Conservation (phyloP, 1,140 invertebrate genomes). For the Drosophila novamexicana region DNA sequence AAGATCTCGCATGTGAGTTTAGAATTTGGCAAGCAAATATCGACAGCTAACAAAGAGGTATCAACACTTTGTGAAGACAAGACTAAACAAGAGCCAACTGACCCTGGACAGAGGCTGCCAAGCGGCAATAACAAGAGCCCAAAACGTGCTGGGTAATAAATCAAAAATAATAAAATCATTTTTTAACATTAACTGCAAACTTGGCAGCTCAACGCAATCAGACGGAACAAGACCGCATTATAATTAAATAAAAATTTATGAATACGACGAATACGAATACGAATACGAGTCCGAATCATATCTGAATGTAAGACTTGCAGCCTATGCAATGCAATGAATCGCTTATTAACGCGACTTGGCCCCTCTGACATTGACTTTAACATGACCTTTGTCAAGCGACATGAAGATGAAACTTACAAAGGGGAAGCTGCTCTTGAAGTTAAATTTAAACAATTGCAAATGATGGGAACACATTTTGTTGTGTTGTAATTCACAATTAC, state of each 20-base stretch:
- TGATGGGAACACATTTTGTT: conserved; percentile 30
- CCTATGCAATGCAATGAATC: conserved; percentile 27
- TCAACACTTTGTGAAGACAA: conserved; percentile 11
- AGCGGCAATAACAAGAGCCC: conserved; percentile 9
- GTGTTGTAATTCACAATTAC: conserved; percentile 26
- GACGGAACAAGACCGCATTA: conserved; percentile 31
- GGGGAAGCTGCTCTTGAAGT: not conserved
- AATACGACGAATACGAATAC: conserved; percentile 3
- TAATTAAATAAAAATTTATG: conserved; percentile 44
- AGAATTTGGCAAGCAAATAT: conserved; percentile 26
- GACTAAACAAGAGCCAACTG: conserved; percentile 6
- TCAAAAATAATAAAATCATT: conserved; percentile 25
- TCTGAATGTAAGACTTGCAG: conserved; percentile 7
- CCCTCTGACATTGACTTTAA: conserved; percentile 43
- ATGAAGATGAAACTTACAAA: conserved; percentile 7
- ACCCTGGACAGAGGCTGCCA: conserved; percentile 20
- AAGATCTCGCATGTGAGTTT: conserved; percentile 35
- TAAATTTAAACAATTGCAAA: conserved; percentile 28
- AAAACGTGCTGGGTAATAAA: conserved; percentile 51
- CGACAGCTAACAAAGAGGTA: conserved; percentile 23
- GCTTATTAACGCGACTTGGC: conserved; percentile 34
- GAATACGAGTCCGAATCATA: conserved; percentile 1
- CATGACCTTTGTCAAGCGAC: conserved; percentile 41
- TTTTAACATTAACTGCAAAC: conserved; percentile 36
- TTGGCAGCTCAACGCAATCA: conserved; percentile 35